These are phyloP conservation scores for Ruditapes philippinarum DNA, from an alignment of 1,140 invertebrate genomes.

Conservation along the genomic window DNA sequence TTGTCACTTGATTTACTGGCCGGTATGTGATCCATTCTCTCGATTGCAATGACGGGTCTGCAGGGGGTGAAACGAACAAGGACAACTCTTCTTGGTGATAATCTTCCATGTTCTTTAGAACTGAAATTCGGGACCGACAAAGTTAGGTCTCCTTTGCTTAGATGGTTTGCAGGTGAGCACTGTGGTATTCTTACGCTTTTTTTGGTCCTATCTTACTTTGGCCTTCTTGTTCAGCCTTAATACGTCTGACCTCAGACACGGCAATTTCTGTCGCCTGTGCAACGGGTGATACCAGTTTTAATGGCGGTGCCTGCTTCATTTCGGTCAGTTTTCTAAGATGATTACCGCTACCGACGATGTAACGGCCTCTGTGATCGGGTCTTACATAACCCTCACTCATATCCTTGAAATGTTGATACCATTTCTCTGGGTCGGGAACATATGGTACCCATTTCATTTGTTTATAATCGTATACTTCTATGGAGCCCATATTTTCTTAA, in stretches of 20 bases:
- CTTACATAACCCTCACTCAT: too few relatives aligned
- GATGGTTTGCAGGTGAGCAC: background rate
- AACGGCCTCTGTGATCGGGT: conserved; percentile 55
- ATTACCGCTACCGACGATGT: conserved; percentile 30
- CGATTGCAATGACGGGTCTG: too few relatives aligned
- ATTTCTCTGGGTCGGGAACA: background rate
- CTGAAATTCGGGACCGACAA: conserved; percentile 35
- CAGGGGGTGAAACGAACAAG: too few relatives aligned
- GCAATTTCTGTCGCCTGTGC: too few relatives aligned
- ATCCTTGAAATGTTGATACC: background rate
- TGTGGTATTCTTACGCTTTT: background rate
- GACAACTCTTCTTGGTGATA: too few relatives aligned
- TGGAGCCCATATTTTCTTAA: conserved; percentile 39
- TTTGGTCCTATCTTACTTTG: too few relatives aligned
- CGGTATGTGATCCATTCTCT: too few relatives aligned
- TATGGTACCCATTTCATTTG: background rate
- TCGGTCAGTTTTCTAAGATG: background rate
- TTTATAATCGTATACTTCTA: background rate
- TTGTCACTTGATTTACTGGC: too few relatives aligned
- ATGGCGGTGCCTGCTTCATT: background rate
- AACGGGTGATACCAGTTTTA: too few relatives aligned
- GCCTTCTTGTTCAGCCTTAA: too few relatives aligned
- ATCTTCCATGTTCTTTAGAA: too few relatives aligned
- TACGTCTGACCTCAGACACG: too few relatives aligned
- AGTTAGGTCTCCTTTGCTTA: conserved; percentile 48